A percentile compares a stretch with the other conserved stretches of the same genome.
These are phyloP conservation scores for Himalopsyche kuldschensis DNA, from an alignment of 2,888 invertebrate genomes.

Conservation along the genomic window DNA sequence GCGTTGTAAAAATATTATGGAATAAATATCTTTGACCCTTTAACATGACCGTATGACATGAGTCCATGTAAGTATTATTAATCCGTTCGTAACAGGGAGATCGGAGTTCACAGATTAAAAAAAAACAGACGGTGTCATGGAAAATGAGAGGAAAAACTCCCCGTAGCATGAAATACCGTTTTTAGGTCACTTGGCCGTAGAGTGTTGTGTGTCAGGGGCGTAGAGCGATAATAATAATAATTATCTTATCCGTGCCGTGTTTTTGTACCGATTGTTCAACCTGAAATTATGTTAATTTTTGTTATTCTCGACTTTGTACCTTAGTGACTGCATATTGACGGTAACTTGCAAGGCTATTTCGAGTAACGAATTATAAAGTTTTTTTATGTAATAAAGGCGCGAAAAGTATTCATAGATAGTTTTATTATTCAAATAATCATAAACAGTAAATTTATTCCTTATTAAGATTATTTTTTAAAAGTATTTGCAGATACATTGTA, in stretches of 20 bases:
- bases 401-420: no score
- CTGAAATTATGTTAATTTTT: not conserved
- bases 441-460: no score
- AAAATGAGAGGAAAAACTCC: conserved; percentile 15
- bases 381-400: no score
- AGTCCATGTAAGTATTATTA: not conserved
- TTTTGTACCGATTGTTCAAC: not conserved
- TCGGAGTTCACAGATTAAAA: not conserved
- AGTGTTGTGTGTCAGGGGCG: conserved; percentile 29
- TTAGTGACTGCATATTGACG: not conserved
- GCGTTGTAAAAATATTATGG: no score
- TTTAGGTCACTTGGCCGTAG: conserved; percentile 27
- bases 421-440: no score
- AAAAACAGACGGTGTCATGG: not conserved
- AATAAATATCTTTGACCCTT: not conserved
- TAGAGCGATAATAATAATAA: not conserved
- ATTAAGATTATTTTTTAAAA: no score
- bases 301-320: not conserved
- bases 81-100: not conserved
- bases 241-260: not conserved
- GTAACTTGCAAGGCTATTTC: not conserved
- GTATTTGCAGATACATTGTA: no score
- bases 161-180: conserved; percentile 7
- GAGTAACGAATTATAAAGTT: no score
- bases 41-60: not conserved